Evolutionary conservation across 2,113 vertebrate genomes (phyloP).

Genomic region (Panurus biarmicus): DNA sequence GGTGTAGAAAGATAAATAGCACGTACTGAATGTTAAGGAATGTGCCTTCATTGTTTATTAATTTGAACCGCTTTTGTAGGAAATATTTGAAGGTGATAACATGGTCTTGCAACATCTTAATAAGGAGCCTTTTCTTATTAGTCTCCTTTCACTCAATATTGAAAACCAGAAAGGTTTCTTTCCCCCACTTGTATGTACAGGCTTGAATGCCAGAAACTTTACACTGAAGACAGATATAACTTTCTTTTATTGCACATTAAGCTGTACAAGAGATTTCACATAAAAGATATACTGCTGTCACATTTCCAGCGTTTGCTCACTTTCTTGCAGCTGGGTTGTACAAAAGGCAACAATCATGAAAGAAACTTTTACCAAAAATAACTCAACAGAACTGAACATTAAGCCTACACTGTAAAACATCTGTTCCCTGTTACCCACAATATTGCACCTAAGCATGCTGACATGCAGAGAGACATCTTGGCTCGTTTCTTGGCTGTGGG

Average conservation of each 20-base stretch:
- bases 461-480: constrained; percentile 68
- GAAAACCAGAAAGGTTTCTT: constrained; percentile 55
- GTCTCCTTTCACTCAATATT: constrained; percentile 54
- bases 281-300: constrained; percentile 78
- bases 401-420: constrained; percentile 69
- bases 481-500: constrained; percentile 54
- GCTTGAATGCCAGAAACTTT: constrained; percentile 76
- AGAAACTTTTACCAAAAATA: constrained; percentile 69
- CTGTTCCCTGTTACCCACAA: constrained; percentile 73
- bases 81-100: constrained; percentile 64
- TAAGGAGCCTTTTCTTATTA: constrained; percentile 32
- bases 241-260: constrained; percentile 85
- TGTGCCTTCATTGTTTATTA: constrained; percentile 49
- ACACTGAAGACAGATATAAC: constrained; percentile 83
- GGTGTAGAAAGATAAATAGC: constrained; percentile 31
- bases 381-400: constrained; percentile 61
- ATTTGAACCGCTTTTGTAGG: constrained; percentile 26
- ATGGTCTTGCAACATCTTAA: constrained; percentile 48
- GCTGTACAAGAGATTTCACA: constrained; percentile 83
- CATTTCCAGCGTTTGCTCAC: constrained; percentile 75
- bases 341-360: constrained; percentile 76
- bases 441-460: constrained; percentile 76
- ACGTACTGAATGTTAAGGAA: constrained; percentile 27
- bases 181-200: constrained; percentile 62
- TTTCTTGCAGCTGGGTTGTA: constrained; percentile 75